Percentiles rank a stretch among this genome's conserved stretches.
Conservation (phyloP, 2,888 invertebrate species). For the Sphinx pinastri region DNA sequence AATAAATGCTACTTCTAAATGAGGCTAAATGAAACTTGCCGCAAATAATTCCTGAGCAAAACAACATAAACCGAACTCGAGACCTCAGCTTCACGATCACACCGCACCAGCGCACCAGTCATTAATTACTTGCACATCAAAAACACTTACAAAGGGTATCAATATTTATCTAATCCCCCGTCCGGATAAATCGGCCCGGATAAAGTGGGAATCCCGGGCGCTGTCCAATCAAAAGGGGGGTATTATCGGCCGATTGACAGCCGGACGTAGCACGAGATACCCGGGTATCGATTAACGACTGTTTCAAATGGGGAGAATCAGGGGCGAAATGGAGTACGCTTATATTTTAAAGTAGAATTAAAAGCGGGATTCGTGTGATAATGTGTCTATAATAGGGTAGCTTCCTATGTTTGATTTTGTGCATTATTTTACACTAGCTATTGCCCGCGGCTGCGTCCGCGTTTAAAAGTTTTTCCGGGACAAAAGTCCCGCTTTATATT, state of each 20-base stretch:
- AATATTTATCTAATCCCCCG: neutral
- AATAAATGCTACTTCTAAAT: too few species aligned
- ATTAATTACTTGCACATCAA: neutral
- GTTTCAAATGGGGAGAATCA: neutral
- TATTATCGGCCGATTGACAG: constrained; percentile 22
- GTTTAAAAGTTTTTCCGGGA: too few species aligned
- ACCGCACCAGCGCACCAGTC: neutral
- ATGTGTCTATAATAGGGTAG: too few species aligned
- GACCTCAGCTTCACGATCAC: too few species aligned
- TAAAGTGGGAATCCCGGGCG: neutral
- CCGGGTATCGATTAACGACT: neutral
- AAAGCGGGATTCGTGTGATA: neutral
- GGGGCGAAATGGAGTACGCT: neutral
- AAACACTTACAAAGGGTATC: neutral
- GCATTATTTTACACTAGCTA: too few species aligned
- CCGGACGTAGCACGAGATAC: constrained; percentile 8
- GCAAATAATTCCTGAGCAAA: too few species aligned
- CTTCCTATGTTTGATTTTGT: too few species aligned
- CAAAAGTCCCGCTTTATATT: too few species aligned
- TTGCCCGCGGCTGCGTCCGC: too few species aligned
- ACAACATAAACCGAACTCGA: too few species aligned
- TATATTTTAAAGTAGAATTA: neutral
- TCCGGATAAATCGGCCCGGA: neutral
- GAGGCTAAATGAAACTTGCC: too few species aligned
- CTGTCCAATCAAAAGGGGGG: constrained; percentile 10